Base-by-base conservation (phyloP, 2,797 vertebrate genomes). In the Pipistrellus pipistrellus region DNA sequence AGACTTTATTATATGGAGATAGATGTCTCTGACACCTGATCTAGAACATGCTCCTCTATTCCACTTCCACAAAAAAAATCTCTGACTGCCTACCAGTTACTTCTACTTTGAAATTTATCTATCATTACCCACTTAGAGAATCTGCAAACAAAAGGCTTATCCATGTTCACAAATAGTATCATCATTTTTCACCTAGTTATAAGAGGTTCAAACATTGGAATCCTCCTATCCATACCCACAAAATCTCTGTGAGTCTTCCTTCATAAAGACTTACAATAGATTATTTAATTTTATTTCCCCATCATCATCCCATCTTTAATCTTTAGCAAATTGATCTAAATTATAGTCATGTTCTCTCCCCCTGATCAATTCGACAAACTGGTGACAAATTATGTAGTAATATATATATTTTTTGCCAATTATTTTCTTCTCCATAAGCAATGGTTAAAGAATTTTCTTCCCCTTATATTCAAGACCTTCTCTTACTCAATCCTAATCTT, bases 11-110 rank as follows among this genome's bases (percentile, higher is more conserved):
- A 35, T n/a, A 38, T 91, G 48, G n/a, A 32, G 20, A 15, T 69
- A 64, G 21, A n/a, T 41, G 13, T 30, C 25, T 76, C 25, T 81
- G 8, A 57, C 13, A 69, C 2, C 17, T 41, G 10, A 20, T 82
- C 23, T 69, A 87, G 21, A 64, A 35, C 11, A 17, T 14, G 83
- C 21, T 73, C 30, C 32, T 81, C 27, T 68, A 71, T 59, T 71
- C 11, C 25, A 83, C 23, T 95, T 76, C 18, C 64, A 68, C 38
- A 85, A 51, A n/a, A n/a, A 53, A 96, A 80, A 35, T 68, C 38
- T 86, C 77, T 69, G 41, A 23, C 23, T 68, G 57, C 11, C 44
- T 75, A 5, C n/a, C 46, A 53, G 21, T 55, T 2, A 8, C 25
- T 90, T 94, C 8, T 51, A 27, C 14, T 71, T 66, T n/a, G 41